phyloP scores from a whole-genome alignment of 1,140 invertebrate species.

The Ectropis grisescens region DNA sequence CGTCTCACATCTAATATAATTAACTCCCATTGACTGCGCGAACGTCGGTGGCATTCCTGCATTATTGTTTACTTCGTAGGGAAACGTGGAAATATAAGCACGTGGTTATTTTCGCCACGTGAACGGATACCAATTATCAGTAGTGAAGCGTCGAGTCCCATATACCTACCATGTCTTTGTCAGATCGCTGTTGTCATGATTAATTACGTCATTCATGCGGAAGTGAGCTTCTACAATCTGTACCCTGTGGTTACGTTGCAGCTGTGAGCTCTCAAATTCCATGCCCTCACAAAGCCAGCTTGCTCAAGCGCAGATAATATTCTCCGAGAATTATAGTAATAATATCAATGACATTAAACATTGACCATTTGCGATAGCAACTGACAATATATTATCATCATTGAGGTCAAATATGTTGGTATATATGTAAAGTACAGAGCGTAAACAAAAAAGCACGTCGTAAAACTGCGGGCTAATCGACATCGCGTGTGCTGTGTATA shows the following conservation, averaged over 20 bases:
- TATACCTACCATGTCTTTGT: too few species aligned
- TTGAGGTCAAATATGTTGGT: slow-evolving; percentile 25
- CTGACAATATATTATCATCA: not conserved
- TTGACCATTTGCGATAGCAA: too few species aligned
- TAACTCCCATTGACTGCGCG: slow-evolving; percentile 39
- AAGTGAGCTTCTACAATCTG: slow-evolving; percentile 30
- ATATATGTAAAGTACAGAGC: slow-evolving; percentile 11
- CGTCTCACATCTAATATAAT: slow-evolving; percentile 34
- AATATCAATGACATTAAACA: too few species aligned
- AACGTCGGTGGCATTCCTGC: slow-evolving; percentile 16
- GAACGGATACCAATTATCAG: not conserved
- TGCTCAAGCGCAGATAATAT: too few species aligned
- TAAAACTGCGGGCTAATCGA: slow-evolving; percentile 38
- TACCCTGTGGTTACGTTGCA: slow-evolving; percentile 27
- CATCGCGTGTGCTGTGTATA: slow-evolving; percentile 24
- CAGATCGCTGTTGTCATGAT: too few species aligned
- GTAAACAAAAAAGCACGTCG: slow-evolving; percentile 29
- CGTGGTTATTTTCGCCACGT: slow-evolving; percentile 11
- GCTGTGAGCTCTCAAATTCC: too few species aligned
- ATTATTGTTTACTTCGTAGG: slow-evolving; percentile 29
- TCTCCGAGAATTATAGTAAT: too few species aligned
- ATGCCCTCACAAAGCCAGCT: too few species aligned
- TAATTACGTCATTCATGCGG: slow-evolving; percentile 22
- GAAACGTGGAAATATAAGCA: slow-evolving; percentile 16
- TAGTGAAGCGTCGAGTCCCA: too few species aligned